Conservation (phyloP, 2,888 invertebrate species). For the Pyrochroa serraticornis region DNA sequence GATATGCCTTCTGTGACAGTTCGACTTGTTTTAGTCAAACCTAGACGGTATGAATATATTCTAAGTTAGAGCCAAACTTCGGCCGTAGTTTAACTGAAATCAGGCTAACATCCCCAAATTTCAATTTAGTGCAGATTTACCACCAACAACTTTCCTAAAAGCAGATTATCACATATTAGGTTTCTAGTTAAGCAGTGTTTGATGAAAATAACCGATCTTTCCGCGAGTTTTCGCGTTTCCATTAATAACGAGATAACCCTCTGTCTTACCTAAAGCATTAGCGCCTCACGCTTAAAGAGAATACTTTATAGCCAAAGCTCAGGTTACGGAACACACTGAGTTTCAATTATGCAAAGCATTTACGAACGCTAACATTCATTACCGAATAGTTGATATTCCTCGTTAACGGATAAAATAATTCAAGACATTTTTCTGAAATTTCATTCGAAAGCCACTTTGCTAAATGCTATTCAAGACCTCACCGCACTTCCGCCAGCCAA, state of each 20-base stretch:
- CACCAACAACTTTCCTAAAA: constrained; percentile 37
- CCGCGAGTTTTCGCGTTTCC: constrained; percentile 19
- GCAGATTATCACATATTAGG: constrained; percentile 41
- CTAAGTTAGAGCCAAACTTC: constrained; percentile 35
- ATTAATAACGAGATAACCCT: constrained; percentile 20
- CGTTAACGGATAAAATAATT: too few relatives aligned
- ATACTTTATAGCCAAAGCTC: not conserved
- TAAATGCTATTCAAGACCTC: too few relatives aligned
- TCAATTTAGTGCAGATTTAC: constrained; percentile 42
- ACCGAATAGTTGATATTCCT: too few relatives aligned
- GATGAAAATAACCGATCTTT: constrained; percentile 29
- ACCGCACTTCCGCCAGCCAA: too few relatives aligned
- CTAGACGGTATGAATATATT: constrained; percentile 35
- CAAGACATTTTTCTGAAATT: too few relatives aligned
- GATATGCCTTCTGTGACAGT: constrained; percentile 23
- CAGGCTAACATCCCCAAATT: constrained; percentile 40
- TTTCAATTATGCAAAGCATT: constrained; percentile 2
- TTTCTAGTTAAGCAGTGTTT: constrained; percentile 27
- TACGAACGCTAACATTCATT: constrained; percentile 2
- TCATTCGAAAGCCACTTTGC: too few relatives aligned
- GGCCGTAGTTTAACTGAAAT: constrained; percentile 38
- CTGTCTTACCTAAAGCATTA: constrained; percentile 12
- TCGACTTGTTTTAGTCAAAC: constrained; percentile 26
- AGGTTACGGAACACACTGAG: constrained; percentile 4
- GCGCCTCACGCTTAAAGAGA: constrained; percentile 1